Conservation (phyloP, 1,140 invertebrate species). For the Fopius arisanus region DNA sequence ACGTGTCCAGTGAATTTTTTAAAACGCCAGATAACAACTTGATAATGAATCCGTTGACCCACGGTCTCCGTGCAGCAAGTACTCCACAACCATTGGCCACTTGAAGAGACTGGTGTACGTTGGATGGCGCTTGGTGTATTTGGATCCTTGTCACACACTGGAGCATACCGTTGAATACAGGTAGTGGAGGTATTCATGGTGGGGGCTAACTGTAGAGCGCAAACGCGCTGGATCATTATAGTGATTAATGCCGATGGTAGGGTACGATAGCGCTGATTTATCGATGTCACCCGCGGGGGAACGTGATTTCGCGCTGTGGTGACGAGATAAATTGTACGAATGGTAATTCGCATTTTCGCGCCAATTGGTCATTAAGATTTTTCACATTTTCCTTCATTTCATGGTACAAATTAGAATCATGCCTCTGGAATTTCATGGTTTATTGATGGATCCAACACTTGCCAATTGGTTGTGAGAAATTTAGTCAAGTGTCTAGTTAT, state of each 20-base stretch:
- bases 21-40: slow-evolving; percentile 27
- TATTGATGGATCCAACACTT: no score
- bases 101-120: background rate
- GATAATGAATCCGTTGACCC: slow-evolving; percentile 31
- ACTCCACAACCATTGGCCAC: background rate
- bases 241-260: slow-evolving; percentile 64
- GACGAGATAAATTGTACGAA: slow-evolving; percentile 58
- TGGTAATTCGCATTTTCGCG: slow-evolving; percentile 24
- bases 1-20: slow-evolving; percentile 22
- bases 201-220: slow-evolving; percentile 16
- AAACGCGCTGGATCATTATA: slow-evolving; percentile 44
- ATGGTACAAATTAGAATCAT: no score
- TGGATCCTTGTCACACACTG: slow-evolving; percentile 27
- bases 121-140: slow-evolving; percentile 20
- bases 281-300: slow-evolving; percentile 56
- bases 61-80: background rate
- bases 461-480: no score
- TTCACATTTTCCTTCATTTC: background rate
- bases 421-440: no score
- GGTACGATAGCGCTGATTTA: slow-evolving; percentile 61
- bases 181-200: background rate
- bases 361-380: background rate
- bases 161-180: slow-evolving; percentile 1
- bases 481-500: no score
- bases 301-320: slow-evolving; percentile 36